Evolutionary conservation across 2,888 invertebrate species (phyloP), one percentile per base, ranked within the genome.

Genomic region (Blera fallax): DNA sequence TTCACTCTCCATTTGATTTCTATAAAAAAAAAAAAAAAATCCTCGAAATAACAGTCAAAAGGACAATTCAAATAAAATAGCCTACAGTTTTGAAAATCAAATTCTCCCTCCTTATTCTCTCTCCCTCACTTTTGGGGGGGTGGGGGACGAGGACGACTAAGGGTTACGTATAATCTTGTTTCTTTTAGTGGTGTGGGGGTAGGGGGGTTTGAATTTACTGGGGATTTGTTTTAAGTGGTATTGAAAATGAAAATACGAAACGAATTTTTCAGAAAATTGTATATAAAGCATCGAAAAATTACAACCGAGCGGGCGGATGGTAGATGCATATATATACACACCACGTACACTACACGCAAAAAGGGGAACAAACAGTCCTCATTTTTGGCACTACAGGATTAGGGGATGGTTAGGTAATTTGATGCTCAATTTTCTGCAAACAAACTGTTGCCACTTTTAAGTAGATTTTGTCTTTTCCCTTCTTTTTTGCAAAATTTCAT

Each of bases 371-470:
- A 45, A 56, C 29, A 16, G 8, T 24, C n/a, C 27, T 65, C 37
- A 37, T 52, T 37, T 64, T 65, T 65, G 50, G 50, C 62, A 64
- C 27, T 43, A 6, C 11, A 4, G 7, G 21, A 37, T 65, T 37
- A 67, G 52, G 62, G 40, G 24, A 21, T 62, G 72, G 64, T 65
- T 65, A n/a, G 45, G 45, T 67, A 58, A 77, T 50, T 77, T 29
- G 18, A 52, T 62, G 54, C 10, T 37, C 29, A 37, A 37, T 69
- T 79, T 79, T 72, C 24, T 56, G 50, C 72, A 65, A 79, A 65
- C 79, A 79, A 79, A 79, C 79, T 79, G 79, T 79, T 79, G 79
- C 79, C 72, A 72, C 45, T 72, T 72, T 69, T 65, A 65, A 72
- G 65, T 50, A 50, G 56, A 56, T 73, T 43, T 56, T 52, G 60